These are phyloP conservation scores for Andrena hattorfiana DNA, from an alignment of 2,888 invertebrate genomes.

Conservation along the genomic window DNA sequence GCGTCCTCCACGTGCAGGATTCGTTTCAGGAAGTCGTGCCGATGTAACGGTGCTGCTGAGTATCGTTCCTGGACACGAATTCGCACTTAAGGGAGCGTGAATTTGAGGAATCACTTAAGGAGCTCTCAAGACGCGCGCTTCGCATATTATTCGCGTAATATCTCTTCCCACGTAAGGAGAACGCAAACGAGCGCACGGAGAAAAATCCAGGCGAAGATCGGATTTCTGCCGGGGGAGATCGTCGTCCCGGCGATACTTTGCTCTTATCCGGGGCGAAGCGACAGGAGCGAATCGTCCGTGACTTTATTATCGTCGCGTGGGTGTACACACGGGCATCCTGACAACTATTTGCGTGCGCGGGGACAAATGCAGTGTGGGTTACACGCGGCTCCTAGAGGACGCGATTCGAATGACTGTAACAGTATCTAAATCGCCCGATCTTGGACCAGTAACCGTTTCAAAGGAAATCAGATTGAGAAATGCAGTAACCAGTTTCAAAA, in stretches of 20 bases:
- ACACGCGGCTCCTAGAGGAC: constrained; percentile 49
- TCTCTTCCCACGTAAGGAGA: constrained; percentile 45
- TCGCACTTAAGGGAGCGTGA: constrained; percentile 41
- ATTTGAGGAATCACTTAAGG: constrained; percentile 55
- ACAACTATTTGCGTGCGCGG: constrained; percentile 56
- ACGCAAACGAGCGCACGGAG: constrained; percentile 26
- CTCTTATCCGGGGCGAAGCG: constrained; percentile 66
- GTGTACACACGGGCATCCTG: constrained; percentile 57
- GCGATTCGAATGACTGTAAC: constrained; percentile 38
- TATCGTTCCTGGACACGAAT: constrained; percentile 41
- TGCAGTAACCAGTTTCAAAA: not conserved
- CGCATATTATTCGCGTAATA: constrained; percentile 56
- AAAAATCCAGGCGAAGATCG: constrained; percentile 29
- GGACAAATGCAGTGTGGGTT: constrained; percentile 38
- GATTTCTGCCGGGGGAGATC: constrained; percentile 63
- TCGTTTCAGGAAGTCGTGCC: not conserved
- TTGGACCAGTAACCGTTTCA: constrained; percentile 21
- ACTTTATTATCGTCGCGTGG: constrained; percentile 71
- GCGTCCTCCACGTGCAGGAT: not conserved
- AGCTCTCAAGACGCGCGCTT: constrained; percentile 19
- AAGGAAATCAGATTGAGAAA: not conserved
- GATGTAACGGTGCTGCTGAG: constrained; percentile 17
- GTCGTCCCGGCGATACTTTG: constrained; percentile 58
- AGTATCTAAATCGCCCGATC: constrained; percentile 25
- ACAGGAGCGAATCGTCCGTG: constrained; percentile 70